Evolutionary conservation across 2,888 invertebrate genomes (phyloP).

Genomic region (Drosophila recens): DNA sequence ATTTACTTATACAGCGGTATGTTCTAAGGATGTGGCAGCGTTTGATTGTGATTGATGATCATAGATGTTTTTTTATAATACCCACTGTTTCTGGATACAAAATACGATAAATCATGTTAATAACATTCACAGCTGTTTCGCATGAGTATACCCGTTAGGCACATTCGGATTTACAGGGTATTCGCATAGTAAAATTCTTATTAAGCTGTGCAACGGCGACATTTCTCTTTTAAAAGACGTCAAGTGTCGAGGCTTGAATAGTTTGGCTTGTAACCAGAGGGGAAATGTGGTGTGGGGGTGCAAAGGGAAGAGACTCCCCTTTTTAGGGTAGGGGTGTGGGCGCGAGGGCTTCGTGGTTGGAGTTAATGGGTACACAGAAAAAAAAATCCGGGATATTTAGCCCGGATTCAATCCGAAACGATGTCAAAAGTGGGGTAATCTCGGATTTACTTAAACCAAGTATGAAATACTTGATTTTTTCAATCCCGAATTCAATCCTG

Average conservation of each 20-base stretch:
- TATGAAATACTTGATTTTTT: too few relatives aligned
- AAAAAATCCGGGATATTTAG: too few relatives aligned
- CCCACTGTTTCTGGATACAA: neutral
- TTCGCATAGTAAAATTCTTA: slow-evolving; percentile 22
- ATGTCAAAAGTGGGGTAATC: too few relatives aligned
- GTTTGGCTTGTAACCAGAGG: slow-evolving; percentile 9
- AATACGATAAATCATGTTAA: neutral
- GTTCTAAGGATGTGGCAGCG: slow-evolving; percentile 14
- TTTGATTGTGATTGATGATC: neutral
- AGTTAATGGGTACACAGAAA: slow-evolving; percentile 2
- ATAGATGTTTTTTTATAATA: slow-evolving; percentile 14
- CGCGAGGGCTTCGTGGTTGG: neutral
- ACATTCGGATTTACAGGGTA: neutral
- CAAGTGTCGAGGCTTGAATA: slow-evolving; percentile 19
- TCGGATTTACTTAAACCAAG: too few relatives aligned
- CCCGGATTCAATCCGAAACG: too few relatives aligned
- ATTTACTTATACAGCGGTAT: slow-evolving; percentile 24
- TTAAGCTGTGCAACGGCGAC: slow-evolving; percentile 30
- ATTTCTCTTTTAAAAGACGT: slow-evolving; percentile 23
- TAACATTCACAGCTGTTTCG: neutral
- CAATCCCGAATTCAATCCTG: too few relatives aligned
- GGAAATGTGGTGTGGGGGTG: too few relatives aligned
- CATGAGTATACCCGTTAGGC: neutral
- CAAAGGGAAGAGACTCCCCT: neutral
- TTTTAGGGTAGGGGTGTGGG: too few relatives aligned